phyloP scores from a whole-genome alignment of 2,888 invertebrate species.

The Lymantria dispar region DNA sequence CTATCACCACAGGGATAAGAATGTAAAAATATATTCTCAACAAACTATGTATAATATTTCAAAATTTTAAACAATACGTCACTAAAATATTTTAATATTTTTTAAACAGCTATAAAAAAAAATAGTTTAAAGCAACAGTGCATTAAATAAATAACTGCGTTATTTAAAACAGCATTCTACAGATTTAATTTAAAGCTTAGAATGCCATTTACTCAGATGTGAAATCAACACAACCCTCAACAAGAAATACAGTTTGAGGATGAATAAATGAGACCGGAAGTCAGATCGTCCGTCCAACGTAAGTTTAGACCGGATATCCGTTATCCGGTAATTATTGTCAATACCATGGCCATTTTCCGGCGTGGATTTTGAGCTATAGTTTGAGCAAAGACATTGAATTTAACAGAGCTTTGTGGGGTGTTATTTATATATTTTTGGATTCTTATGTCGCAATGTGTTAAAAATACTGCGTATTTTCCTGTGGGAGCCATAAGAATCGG shows the following conservation, averaged over 20 bases:
- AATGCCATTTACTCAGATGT: neutral
- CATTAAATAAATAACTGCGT: no score
- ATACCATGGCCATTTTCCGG: conserved; percentile 22
- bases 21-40: no score
- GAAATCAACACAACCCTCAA: conserved; percentile 8
- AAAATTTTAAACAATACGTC: no score
- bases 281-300: conserved; percentile 26
- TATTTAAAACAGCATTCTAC: neutral
- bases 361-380: conserved; percentile 12
- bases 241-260: conserved; percentile 36
- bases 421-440: no score
- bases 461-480: no score
- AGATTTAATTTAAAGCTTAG: neutral
- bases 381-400: neutral
- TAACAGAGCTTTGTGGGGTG: neutral
- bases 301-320: conserved; percentile 38
- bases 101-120: no score
- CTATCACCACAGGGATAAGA: no score
- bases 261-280: conserved; percentile 37
- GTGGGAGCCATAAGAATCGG: no score
- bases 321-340: conserved; percentile 34
- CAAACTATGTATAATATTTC: no score
- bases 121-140: no score
- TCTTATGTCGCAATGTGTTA: no score
- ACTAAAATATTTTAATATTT: no score